Evolutionary conservation across 1,140 invertebrate species (phyloP), one percentile per base, ranked within the genome.

Genomic region (Drosophila lowei): DNA sequence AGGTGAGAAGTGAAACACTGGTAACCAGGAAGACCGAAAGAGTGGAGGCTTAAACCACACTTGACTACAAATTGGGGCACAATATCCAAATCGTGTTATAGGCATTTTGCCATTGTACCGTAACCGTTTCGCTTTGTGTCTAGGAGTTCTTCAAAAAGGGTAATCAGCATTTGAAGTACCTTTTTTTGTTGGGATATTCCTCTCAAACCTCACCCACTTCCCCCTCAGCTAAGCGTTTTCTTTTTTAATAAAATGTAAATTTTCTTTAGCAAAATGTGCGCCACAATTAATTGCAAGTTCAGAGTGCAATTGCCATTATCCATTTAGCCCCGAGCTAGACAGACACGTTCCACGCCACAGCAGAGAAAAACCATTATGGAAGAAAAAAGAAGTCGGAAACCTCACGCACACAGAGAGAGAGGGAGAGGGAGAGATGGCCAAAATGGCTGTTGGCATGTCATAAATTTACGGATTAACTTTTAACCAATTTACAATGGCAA

Each of bases 381-480:
- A 7, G 56, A 62, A 49, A 3, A 21, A 50, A 13, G 48, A 54
- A 41, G 15, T 9, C 13, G 21, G 9, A 28, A 65, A 59, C 16
- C 72, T 46, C 65, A 71, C 65, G 58, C 57, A 72, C 61, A 25
- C 61, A 58, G 43, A 70, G 73, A 49, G 54, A 78, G 44, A 63
- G 8, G n/a, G 42, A 34, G 50, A 43, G 42, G 49, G 44, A 48
- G 3, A 13, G 63, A 56, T 52, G 34, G 65, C 59, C 48, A 68
- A 68, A 78, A 86, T 88, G 78, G 78, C 75, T 86, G 84, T 86
- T 86, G 83, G 83, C 83, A 88, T 86, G 78, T 83, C 83, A 86
- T 86, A 86, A 86, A 86, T 86, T 88, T 76, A 65, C 78, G 83
- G 83, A 86, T 86, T 86, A 86, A 86, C 83, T 86, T 86, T 86